A percentile compares a stretch with the other conserved stretches of the same genome.
Evolutionary conservation across 2,888 invertebrate genomes (phyloP).

Genomic region (Heliconius cydno): DNA sequence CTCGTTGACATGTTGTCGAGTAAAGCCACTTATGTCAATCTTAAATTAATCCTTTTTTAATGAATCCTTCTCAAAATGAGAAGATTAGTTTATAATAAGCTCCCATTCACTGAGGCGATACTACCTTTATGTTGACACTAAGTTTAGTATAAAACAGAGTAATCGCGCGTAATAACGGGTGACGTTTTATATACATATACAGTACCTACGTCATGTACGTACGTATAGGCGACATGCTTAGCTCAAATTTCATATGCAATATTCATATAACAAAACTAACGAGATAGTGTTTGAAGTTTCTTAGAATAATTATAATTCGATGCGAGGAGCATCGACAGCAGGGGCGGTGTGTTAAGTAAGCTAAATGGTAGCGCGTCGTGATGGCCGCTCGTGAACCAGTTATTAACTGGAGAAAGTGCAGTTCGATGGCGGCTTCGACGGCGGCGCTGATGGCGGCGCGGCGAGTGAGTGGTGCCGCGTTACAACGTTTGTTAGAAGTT

Average conservation of each 20-base stretch:
- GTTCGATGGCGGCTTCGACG: conserved; percentile 52
- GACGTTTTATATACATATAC: too few species aligned
- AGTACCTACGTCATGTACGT: neutral
- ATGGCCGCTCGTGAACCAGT: conserved; percentile 52
- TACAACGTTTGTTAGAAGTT: conserved; percentile 39
- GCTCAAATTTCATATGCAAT: neutral
- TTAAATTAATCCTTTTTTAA: neutral
- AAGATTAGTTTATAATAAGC: neutral
- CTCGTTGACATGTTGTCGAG: neutral
- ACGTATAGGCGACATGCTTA: neutral
- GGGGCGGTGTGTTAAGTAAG: conserved; percentile 34
- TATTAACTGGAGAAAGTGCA: conserved; percentile 62
- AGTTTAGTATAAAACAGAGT: neutral
- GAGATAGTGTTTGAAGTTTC: conserved; percentile 1
- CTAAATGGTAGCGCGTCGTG: conserved; percentile 49
- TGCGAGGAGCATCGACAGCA: conserved; percentile 37
- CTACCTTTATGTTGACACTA: neutral
- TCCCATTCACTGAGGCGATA: neutral
- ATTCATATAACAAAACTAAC: conserved; percentile 10
- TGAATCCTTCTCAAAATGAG: neutral
- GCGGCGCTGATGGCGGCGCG: conserved; percentile 17
- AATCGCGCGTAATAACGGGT: neutral
- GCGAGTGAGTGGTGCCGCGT: conserved; percentile 57
- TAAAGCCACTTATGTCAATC: conserved; percentile 6
- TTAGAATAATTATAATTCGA: conserved; percentile 31